Evolutionary conservation across 2,797 vertebrate species (phyloP), one percentile per base, ranked within the genome.

Genomic region (Typhlichthys subterraneus): DNA sequence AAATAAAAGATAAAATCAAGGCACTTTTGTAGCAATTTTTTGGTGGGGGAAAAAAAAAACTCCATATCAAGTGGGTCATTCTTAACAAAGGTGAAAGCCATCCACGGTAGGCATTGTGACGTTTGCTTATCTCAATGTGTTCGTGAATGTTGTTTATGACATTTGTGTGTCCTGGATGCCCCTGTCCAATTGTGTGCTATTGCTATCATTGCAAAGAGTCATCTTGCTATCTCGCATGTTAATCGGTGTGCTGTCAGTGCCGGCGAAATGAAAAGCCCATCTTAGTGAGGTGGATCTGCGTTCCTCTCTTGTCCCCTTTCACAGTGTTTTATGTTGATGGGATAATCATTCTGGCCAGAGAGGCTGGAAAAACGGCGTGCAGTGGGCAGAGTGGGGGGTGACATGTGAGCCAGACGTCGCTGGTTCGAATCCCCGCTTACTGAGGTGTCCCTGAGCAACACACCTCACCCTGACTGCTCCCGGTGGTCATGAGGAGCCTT

Each of bases 191-290:
- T 83, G 80, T 86, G 81, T 83, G 84, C 58, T 75, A 42, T 13
- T 75, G 65, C 87, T 81, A 59, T 85, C 65, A 88, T 90, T 87
- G 89, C 77, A 52, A 7, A 60, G 70, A 70, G 78, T 85, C 83
- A 82, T 57, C 69, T 75, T 78, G 63, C 85, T 79, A 75, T 73
- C 59, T 73, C 52, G 19, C 46, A 45, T 46, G 12, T 74, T 86
- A 88, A 85, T 90, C 87, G 83, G 83, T 72, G 70, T 72, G 45
- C 82, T 87, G 82, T 86, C 87, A 86, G 55, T 66, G 23, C 70
- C 55, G 67, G 75, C 75, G 75, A 72, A 73, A 70, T 67, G 23
- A 75, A 82, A 75, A 74, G 63, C 79, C 67, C n/a, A 45, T 79
- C 66, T 68, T 67, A 50, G 52, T 68, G 63, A 49, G 15, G 59